phyloP scores from a whole-genome alignment of 2,888 invertebrate genomes.

The Caenorhabditis sp. region DNA sequence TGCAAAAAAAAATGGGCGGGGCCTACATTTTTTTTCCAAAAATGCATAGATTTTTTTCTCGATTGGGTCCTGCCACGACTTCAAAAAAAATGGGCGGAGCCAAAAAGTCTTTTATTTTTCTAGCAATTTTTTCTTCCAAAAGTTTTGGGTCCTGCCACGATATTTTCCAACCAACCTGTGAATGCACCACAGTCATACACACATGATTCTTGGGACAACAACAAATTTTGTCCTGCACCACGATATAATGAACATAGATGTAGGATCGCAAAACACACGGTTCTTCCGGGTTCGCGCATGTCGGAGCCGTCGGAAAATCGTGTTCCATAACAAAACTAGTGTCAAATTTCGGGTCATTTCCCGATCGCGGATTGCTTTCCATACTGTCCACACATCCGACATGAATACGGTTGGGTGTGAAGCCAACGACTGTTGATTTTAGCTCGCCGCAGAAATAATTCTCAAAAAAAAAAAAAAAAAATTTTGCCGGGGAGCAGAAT shows the following conservation, averaged over 20 bases:
- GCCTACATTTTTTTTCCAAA: too few species aligned
- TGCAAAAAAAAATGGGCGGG: too few species aligned
- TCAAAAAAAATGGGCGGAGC: too few species aligned
- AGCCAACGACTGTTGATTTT: background rate
- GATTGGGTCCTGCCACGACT: too few species aligned
- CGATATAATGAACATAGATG: constrained; percentile 5
- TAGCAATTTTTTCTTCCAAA: too few species aligned
- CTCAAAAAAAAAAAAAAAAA: background rate
- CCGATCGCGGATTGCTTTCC: background rate
- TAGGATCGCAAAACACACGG: constrained; percentile 17
- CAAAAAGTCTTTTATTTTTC: too few species aligned
- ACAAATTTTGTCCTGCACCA: constrained; percentile 20
- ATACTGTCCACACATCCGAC: background rate
- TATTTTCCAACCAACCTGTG: constrained; percentile 9
- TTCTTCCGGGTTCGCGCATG: background rate
- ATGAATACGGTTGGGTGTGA: background rate
- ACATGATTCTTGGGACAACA: constrained; percentile 12
- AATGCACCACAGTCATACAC: constrained; percentile 12
- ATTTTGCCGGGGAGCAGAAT: too few species aligned
- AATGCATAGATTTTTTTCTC: too few species aligned
- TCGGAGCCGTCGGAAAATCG: constrained; percentile 14
- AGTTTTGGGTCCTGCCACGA: background rate
- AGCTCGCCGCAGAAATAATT: constrained; percentile 4
- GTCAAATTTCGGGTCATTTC: background rate
- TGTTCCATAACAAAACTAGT: constrained; percentile 2